phyloP scores from a whole-genome alignment of 2,797 vertebrate genomes.

The Scomberomorus guttatus region DNA sequence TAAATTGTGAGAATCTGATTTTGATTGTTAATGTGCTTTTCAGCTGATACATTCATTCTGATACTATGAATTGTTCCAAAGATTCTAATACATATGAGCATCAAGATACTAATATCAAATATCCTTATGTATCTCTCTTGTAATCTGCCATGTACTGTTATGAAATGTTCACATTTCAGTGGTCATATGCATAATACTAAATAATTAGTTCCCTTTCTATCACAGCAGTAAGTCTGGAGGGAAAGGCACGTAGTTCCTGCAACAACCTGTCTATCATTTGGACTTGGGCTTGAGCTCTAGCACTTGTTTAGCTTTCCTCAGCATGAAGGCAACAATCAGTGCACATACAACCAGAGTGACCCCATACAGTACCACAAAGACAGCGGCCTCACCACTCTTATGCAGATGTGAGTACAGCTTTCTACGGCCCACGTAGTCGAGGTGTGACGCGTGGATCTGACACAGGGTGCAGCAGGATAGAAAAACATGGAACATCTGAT shows the following conservation, averaged over 20 bases:
- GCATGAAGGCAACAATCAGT: constrained; percentile 83
- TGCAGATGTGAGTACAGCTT: constrained; percentile 87
- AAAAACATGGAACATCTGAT: constrained; percentile 92
- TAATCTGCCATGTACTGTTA: not conserved
- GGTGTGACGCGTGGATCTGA: constrained; percentile 90
- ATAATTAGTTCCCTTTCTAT: constrained; percentile 18
- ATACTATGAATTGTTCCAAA: not conserved
- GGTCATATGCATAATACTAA: not conserved
- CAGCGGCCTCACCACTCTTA: constrained; percentile 66
- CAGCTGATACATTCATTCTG: not conserved
- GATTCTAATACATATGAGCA: not conserved
- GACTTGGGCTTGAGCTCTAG: constrained; percentile 79
- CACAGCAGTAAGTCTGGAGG: not conserved
- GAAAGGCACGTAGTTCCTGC: constrained; percentile 27
- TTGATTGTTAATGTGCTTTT: not conserved
- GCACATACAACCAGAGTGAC: constrained; percentile 78
- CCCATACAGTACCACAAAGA: constrained; percentile 84
- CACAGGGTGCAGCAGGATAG: constrained; percentile 91
- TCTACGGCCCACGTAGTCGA: constrained; percentile 88
- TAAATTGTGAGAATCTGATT: not conserved
- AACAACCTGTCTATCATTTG: constrained; percentile 38
- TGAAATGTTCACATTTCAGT: not conserved
- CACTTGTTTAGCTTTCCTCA: constrained; percentile 80
- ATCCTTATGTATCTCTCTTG: not conserved
- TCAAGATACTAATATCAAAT: constrained; percentile 14